These are phyloP conservation scores for Lymantria dispar DNA, from an alignment of 2,888 invertebrate species.

Conservation along the genomic window DNA sequence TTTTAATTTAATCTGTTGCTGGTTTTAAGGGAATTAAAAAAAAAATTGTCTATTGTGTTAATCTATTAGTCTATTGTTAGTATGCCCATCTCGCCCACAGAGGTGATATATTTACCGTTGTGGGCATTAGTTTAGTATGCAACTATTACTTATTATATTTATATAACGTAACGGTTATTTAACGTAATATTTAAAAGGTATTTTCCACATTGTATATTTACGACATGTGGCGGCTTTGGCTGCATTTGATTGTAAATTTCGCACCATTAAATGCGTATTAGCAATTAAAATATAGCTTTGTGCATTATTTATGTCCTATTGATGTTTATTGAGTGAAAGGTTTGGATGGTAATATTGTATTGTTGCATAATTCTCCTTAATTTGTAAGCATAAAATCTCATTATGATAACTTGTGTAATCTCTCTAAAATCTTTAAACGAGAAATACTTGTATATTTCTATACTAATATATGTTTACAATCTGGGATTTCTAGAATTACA, in stretches of 20 bases:
- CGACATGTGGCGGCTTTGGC: conserved; percentile 6
- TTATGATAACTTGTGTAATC: neutral
- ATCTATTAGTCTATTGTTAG: too few relatives aligned
- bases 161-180: neutral
- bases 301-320: conserved; percentile 2
- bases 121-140: neutral
- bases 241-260: conserved; percentile 1
- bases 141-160: neutral
- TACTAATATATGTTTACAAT: too few relatives aligned
- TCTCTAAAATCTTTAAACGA: too few relatives aligned
- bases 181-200: neutral
- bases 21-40: too few relatives aligned
- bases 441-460: too few relatives aligned
- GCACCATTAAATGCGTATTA: conserved; percentile 10
- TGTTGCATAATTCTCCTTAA: neutral
- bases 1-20: too few relatives aligned
- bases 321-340: neutral
- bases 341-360: neutral
- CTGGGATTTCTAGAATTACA: too few relatives aligned
- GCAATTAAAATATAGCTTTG: conserved; percentile 12
- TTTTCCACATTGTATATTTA: conserved; percentile 20
- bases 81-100: too few relatives aligned
- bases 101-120: too few relatives aligned
- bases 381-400: neutral
- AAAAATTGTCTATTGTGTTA: too few relatives aligned